Conservation (phyloP, 1,140 invertebrate genomes). For the Whitmania pigra region DNA sequence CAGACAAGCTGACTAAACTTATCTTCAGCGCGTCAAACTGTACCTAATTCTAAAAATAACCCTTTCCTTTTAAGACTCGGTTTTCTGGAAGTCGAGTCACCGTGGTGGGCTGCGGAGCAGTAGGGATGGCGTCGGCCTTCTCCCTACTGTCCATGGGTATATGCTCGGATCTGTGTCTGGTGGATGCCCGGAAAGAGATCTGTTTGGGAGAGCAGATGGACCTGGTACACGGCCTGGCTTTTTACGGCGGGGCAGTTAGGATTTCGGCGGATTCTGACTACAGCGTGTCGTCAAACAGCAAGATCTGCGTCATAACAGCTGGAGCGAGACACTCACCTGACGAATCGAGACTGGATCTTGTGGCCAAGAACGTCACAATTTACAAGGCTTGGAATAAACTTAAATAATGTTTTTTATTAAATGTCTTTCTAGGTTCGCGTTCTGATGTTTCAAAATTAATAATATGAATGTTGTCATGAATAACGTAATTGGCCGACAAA, state of each 20-base stretch:
- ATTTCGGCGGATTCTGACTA: slow-evolving; percentile 64
- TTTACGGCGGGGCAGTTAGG: slow-evolving; percentile 60
- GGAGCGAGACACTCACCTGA: slow-evolving; percentile 77
- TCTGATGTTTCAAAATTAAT: no score
- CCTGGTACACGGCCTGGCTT: slow-evolving; percentile 70
- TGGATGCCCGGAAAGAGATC: slow-evolving; percentile 64
- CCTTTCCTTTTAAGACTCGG: not conserved
- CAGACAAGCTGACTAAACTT: no score
- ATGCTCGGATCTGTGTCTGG: slow-evolving; percentile 63
- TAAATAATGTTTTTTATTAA: not conserved
- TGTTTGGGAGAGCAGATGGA: slow-evolving; percentile 76
- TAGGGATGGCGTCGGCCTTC: slow-evolving; percentile 84
- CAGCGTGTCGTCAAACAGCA: slow-evolving; percentile 59
- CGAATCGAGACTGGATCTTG: slow-evolving; percentile 64
- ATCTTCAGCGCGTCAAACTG: no score
- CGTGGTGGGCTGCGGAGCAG: slow-evolving; percentile 74
- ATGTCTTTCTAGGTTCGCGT: not conserved
- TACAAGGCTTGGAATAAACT: slow-evolving; percentile 49
- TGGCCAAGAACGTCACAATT: slow-evolving; percentile 76
- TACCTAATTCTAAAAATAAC: no score
- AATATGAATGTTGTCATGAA: no score
- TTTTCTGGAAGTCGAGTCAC: slow-evolving; percentile 46
- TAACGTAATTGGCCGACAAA: no score
- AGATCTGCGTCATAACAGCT: slow-evolving; percentile 71
- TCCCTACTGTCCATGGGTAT: slow-evolving; percentile 67